Conservation (phyloP, 2,113 vertebrate genomes). For the Zootoca vivipara region DNA sequence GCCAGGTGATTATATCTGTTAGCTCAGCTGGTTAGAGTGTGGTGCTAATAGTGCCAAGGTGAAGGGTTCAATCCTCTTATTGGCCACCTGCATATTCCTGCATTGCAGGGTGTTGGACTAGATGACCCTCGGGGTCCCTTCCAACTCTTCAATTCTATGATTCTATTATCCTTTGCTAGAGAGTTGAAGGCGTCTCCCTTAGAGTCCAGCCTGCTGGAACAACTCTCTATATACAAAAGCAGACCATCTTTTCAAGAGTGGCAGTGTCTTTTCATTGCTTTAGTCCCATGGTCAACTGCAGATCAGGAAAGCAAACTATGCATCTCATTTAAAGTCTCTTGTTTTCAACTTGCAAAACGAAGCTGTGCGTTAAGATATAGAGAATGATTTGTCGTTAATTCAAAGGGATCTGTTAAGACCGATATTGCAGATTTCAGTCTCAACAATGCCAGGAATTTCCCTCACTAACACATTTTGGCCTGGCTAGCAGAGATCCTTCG, state of each 20-base stretch:
- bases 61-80: no score
- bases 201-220: no score
- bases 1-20: no score
- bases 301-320: neutral
- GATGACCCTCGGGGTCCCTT: no score
- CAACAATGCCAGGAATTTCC: neutral
- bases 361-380: neutral
- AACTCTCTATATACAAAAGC: neutral
- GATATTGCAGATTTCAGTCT: neutral
- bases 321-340: no score
- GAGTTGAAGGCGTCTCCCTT: no score
- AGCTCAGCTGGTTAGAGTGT: no score
- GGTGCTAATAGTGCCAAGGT: no score
- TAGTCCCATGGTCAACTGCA: neutral
- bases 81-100: no score
- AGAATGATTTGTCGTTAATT: neutral
- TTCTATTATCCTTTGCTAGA: neutral
- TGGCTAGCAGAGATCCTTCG: neutral
- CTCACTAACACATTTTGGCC: neutral
- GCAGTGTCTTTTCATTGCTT: neutral
- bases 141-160: no score
- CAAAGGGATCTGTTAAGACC: neutral
- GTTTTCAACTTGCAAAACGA: neutral
- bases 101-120: no score
- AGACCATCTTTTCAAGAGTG: no score